phyloP scores from a whole-genome alignment of 2,113 vertebrate genomes.

The Cromileptes altivelis region DNA sequence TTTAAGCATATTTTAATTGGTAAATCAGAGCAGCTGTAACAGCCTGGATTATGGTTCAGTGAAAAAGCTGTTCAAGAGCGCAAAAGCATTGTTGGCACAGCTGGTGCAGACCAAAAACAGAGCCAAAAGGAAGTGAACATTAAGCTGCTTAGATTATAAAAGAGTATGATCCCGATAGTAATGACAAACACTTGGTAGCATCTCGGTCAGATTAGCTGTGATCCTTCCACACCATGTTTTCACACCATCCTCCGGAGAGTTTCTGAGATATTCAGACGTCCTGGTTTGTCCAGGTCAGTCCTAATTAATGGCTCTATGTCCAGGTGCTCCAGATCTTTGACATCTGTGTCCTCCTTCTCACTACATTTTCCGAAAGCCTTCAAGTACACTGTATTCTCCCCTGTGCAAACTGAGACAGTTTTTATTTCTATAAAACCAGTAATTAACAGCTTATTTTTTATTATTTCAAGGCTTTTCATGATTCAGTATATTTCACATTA shows the following conservation, averaged over 20 bases:
- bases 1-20: neutral
- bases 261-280: neutral
- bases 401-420: neutral
- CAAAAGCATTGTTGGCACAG: neutral
- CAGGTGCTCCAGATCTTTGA: slow-evolving; percentile 3
- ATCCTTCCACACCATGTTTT: neutral
- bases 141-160: neutral
- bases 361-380: slow-evolving; percentile 3
- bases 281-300: slow-evolving; percentile 4
- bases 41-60: neutral
- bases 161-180: neutral
- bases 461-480: neutral
- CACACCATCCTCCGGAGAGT: neutral
- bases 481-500: neutral
- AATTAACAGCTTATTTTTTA: neutral
- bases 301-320: neutral
- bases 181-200: neutral
- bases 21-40: neutral
- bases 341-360: slow-evolving; percentile 14
- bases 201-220: neutral
- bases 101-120: neutral
- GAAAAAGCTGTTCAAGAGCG: neutral
- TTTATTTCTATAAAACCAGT: neutral
- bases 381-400: neutral
- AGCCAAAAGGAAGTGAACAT: neutral